phyloP scores from a whole-genome alignment of 2,113 vertebrate genomes.

The Dipodomys spectabilis region DNA sequence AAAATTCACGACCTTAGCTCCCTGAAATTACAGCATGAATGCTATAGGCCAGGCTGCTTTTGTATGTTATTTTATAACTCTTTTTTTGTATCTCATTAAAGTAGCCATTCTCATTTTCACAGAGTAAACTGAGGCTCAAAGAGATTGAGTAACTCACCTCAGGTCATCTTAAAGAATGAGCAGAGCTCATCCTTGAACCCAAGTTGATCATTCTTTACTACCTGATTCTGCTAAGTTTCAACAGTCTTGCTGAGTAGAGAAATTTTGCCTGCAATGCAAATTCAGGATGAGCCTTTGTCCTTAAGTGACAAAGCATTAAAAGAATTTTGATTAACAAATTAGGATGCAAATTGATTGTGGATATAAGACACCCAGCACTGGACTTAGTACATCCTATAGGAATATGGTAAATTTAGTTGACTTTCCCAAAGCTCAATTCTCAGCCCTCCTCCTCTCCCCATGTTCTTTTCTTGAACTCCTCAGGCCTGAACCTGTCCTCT shows the following conservation, averaged over 20 bases:
- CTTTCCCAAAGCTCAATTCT: neutral
- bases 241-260: neutral
- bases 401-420: neutral
- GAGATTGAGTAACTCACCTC: neutral
- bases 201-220: neutral
- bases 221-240: neutral
- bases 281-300: neutral
- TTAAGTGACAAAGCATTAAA: neutral
- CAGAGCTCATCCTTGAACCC: neutral
- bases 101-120: constrained; percentile 2
- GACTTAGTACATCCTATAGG: no score
- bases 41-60: neutral
- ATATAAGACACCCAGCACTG: neutral
- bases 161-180: neutral
- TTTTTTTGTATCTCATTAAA: constrained; percentile 45
- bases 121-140: neutral
- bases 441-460: neutral
- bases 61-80: neutral
- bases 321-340: neutral
- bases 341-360: neutral
- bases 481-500: neutral
- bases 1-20: neutral
- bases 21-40: neutral
- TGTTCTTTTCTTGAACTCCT: constrained; percentile 43
- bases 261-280: neutral